Percentiles rank a stretch among this genome's conserved stretches.
These are phyloP conservation scores for Limanda limanda DNA, from an alignment of 2,113 vertebrate species.

Conservation along the genomic window DNA sequence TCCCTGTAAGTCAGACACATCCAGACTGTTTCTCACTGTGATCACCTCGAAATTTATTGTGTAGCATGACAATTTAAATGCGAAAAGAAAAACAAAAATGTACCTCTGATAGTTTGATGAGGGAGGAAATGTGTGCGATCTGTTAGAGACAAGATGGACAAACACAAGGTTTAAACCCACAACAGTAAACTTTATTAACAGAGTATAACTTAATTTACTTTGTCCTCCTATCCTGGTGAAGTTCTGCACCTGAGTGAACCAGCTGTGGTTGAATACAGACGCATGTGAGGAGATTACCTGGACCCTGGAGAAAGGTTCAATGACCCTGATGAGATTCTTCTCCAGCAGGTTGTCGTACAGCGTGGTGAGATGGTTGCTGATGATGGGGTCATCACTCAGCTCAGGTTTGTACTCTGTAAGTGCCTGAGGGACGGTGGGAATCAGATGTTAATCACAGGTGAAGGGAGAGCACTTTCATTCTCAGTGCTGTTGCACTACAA, in stretches of 20 bases:
- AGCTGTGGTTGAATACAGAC: no score
- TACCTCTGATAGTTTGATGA: conserved; percentile 98
- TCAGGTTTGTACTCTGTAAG: conserved; percentile 94
- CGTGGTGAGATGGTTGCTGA: conserved; percentile 93
- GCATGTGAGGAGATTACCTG: conserved; percentile 82
- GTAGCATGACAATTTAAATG: rapidly evolving
- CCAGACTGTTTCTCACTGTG: neutral
- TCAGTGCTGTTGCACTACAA: neutral
- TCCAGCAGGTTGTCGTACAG: conserved; percentile 96
- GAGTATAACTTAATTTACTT: neutral
- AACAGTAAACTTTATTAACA: neutral
- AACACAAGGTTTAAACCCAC: neutral
- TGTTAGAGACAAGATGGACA: conserved; percentile 55
- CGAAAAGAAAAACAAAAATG: conserved; percentile 30
- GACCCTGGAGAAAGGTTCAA: conserved; percentile 97
- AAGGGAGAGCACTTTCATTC: neutral
- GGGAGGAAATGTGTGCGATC: conserved; percentile 95
- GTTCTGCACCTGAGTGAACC: no score
- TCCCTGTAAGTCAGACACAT: conserved; percentile 76
- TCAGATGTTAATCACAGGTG: no score
- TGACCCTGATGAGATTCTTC: conserved; percentile 97
- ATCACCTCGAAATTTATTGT: neutral
- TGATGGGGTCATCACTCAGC: conserved; percentile 96
- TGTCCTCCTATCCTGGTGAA: neutral
- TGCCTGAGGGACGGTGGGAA: conserved; percentile 76